These are phyloP conservation scores for Xerus inauris DNA, from an alignment of 2,113 vertebrate species.

Conservation along the genomic window DNA sequence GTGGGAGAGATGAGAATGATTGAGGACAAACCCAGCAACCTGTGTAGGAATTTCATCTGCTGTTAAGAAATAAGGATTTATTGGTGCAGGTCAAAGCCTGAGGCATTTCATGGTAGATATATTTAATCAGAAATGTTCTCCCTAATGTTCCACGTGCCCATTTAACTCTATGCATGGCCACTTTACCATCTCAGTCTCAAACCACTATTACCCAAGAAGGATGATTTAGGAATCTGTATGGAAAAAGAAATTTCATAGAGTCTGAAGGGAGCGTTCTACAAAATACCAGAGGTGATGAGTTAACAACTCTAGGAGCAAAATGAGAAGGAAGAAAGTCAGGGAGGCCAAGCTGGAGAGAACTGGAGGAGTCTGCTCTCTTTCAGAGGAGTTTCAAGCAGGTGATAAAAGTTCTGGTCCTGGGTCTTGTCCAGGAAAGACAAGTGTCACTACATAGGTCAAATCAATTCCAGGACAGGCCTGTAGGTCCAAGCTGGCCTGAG, in stretches of 20 bases:
- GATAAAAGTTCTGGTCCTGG: neutral
- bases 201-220: slow-evolving; percentile 38
- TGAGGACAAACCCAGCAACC: slow-evolving; percentile 41
- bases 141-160: slow-evolving; percentile 62
- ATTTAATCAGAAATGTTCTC: slow-evolving; percentile 77
- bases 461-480: neutral
- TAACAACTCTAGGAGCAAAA: neutral
- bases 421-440: neutral
- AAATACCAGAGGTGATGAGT: neutral
- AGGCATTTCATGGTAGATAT: slow-evolving; percentile 73
- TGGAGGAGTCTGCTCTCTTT: neutral
- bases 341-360: neutral
- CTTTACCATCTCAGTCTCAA: slow-evolving; percentile 60
- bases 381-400: neutral
- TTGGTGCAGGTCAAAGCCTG: slow-evolving; percentile 51
- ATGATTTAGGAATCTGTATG: slow-evolving; percentile 49
- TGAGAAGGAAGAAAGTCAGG: neutral
- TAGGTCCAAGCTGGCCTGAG: neutral
- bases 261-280: neutral
- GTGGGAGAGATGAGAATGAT: neutral
- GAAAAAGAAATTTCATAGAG: neutral
- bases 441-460: neutral
- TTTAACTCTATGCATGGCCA: slow-evolving; percentile 71
- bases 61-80: slow-evolving; percentile 65
- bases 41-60: slow-evolving; percentile 41